A percentile compares a stretch with the other conserved stretches of the same genome.
Evolutionary conservation across 1,140 invertebrate genomes (phyloP).

Genomic region (Scaptodrosophila lebanonensis): DNA sequence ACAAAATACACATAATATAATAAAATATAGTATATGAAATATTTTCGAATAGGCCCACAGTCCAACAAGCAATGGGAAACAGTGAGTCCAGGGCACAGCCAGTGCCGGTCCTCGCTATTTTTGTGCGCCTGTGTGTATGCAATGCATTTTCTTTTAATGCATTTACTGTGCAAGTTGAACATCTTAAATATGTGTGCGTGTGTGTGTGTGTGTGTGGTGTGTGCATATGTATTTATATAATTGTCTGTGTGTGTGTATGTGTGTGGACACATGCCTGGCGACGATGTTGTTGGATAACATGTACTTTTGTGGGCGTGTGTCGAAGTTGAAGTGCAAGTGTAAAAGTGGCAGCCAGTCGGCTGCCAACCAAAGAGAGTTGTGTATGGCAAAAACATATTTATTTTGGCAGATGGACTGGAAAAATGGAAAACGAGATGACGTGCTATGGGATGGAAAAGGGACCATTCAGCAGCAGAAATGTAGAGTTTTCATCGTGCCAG

Average conservation of each 20-base stretch:
- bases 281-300: too few relatives aligned
- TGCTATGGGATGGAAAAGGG: background rate
- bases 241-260: too few relatives aligned
- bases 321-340: conserved; percentile 40
- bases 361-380: conserved; percentile 35
- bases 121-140: conserved; percentile 21
- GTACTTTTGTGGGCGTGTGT: conserved; percentile 25
- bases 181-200: too few relatives aligned
- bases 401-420: conserved; percentile 49
- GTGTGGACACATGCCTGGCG: too few relatives aligned
- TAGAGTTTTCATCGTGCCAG: conserved; percentile 23
- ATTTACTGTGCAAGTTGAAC: conserved; percentile 38
- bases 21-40: too few relatives aligned
- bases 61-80: too few relatives aligned
- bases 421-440: conserved; percentile 30
- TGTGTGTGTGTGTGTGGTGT: too few relatives aligned
- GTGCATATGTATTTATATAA: too few relatives aligned
- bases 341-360: conserved; percentile 23
- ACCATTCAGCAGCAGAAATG: background rate
- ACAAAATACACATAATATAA: too few relatives aligned
- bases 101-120: background rate
- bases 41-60: too few relatives aligned
- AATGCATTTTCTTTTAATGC: conserved; percentile 43
- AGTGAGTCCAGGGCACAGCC: conserved; percentile 13
- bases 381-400: conserved; percentile 39